phyloP scores from a whole-genome alignment of 2,113 vertebrate genomes.

The Prunella fulvescens region DNA sequence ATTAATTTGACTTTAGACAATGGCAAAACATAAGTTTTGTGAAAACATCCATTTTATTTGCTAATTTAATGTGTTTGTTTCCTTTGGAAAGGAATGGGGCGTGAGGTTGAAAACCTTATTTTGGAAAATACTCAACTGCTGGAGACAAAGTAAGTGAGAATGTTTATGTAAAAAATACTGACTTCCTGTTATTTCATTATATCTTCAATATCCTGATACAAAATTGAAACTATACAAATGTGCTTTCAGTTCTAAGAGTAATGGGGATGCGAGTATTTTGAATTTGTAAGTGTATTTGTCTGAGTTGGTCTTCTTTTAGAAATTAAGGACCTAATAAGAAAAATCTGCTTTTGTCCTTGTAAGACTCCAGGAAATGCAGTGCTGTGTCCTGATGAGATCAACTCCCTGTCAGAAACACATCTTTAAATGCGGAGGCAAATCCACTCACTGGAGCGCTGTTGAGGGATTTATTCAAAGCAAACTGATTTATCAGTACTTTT shows the following conservation, averaged over 20 bases:
- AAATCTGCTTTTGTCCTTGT: not conserved
- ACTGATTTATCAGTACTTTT: not conserved
- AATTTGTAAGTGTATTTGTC: not conserved
- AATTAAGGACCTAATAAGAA: not conserved
- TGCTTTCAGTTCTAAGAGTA: not conserved
- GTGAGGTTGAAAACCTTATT: constrained; percentile 98
- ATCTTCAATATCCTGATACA: not conserved
- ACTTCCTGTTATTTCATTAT: not conserved
- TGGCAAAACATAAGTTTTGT: not conserved
- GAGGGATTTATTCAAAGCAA: not conserved
- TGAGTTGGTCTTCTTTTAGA: not conserved
- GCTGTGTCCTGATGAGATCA: not conserved
- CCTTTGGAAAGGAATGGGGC: constrained; percentile 90
- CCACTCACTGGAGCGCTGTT: not conserved
- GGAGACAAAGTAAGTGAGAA: constrained; percentile 90
- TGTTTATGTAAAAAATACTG: not conserved
- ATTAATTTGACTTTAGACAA: not conserved
- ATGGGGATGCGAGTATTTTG: not conserved
- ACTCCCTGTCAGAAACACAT: not conserved
- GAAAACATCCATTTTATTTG: not conserved
- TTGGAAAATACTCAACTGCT: constrained; percentile 95
- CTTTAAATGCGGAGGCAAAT: not conserved
- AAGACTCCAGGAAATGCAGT: not conserved
- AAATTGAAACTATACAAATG: not conserved
- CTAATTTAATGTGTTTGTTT: constrained; percentile 35